Evolutionary conservation across 2,797 vertebrate species (phyloP).

Genomic region (Dendrocincla tyrannina): DNA sequence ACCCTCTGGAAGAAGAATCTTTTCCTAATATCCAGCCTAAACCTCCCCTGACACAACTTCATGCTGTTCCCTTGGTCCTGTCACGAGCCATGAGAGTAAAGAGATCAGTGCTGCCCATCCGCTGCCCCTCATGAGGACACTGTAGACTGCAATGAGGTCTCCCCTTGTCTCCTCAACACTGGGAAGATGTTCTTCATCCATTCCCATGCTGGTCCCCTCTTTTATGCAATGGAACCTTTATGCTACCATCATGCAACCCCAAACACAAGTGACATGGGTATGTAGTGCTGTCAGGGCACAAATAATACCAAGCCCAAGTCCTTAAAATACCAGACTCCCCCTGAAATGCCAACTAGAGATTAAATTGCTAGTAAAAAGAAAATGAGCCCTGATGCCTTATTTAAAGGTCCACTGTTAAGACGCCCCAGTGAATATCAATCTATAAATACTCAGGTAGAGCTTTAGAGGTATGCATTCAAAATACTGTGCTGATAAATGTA

Average conservation of each 20-base stretch:
- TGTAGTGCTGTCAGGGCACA: background rate
- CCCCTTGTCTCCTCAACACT: background rate
- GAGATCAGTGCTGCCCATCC: background rate
- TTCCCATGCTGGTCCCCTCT: background rate
- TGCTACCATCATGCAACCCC: background rate
- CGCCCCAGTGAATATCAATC: background rate
- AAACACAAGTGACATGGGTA: background rate
- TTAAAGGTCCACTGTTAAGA: background rate
- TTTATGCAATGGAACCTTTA: background rate
- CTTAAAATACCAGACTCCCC: background rate
- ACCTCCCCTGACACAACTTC: background rate
- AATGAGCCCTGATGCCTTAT: background rate
- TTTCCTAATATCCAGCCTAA: background rate
- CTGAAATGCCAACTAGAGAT: background rate
- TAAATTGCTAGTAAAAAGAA: background rate
- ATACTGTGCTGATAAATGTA: background rate
- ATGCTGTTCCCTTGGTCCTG: rapidly evolving
- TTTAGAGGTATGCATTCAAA: background rate
- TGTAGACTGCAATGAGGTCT: background rate
- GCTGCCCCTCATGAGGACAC: background rate
- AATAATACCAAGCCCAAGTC: background rate
- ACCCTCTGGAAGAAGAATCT: background rate
- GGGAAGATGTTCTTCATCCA: background rate
- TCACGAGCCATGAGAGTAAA: background rate
- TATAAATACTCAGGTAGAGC: background rate